These are phyloP conservation scores for Pseudomyrmex dendroicus DNA, from an alignment of 1,140 invertebrate species.

Conservation along the genomic window DNA sequence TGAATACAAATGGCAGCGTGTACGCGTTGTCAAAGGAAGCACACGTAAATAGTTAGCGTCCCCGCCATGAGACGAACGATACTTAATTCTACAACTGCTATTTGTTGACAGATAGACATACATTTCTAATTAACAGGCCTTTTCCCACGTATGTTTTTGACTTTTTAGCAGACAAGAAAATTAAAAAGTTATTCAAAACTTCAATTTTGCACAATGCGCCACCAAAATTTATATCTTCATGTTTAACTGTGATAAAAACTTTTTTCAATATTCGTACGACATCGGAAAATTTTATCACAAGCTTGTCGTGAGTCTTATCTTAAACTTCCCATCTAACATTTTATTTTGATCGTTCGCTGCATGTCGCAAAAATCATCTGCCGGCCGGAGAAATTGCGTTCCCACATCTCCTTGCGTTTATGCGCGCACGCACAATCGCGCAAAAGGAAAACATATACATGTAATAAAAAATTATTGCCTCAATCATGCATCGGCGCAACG, in stretches of 20 bases:
- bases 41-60: slow-evolving; percentile 22
- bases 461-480: background rate
- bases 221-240: too few relatives aligned
- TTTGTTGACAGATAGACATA: too few relatives aligned
- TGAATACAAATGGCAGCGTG: slow-evolving; percentile 31
- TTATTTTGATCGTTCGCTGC: too few relatives aligned
- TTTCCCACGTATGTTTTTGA: background rate
- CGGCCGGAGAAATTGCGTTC: background rate
- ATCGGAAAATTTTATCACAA: too few relatives aligned
- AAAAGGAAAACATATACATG: background rate
- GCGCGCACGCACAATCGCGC: background rate
- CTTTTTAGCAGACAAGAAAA: background rate
- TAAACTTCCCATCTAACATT: too few relatives aligned
- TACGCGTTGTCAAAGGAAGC: slow-evolving; percentile 9
- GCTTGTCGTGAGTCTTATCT: too few relatives aligned
- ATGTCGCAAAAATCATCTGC: too few relatives aligned
- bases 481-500: slow-evolving; percentile 2
- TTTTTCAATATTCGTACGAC: too few relatives aligned
- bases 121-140: background rate
- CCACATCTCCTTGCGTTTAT: background rate
- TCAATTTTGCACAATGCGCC: too few relatives aligned
- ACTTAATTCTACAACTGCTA: slow-evolving; percentile 8
- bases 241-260: too few relatives aligned
- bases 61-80: background rate
- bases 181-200: background rate